Percentiles rank a stretch among this genome's conserved stretches.
phyloP scores from a whole-genome alignment of 2,797 vertebrate genomes.

The Momotus momota region DNA sequence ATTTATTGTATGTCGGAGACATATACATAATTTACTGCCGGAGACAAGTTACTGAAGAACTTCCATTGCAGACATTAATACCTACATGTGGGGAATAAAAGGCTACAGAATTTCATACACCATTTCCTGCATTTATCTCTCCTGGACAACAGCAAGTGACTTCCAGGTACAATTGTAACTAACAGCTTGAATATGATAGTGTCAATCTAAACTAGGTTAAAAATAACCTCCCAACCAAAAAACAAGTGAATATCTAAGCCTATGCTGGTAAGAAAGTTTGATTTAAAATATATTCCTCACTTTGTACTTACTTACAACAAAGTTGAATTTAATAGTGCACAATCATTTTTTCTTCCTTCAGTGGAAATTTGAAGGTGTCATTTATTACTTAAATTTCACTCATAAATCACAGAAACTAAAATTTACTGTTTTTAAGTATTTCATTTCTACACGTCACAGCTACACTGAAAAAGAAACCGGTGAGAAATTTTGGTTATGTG shows the following conservation, averaged over 20 bases:
- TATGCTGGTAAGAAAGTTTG: not conserved
- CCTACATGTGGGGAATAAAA: constrained; percentile 25
- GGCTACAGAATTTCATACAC: constrained; percentile 34
- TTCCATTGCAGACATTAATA: constrained; percentile 21
- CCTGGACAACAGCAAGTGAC: not conserved
- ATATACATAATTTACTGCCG: not conserved
- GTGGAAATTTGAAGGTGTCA: not conserved
- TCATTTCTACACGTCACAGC: not conserved
- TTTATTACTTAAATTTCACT: not conserved
- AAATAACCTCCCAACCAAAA: not conserved
- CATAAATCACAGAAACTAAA: not conserved
- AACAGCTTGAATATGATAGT: constrained; percentile 39
- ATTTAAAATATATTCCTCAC: not conserved
- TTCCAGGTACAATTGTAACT: constrained; percentile 36
- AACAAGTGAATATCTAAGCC: not conserved
- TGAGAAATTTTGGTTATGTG: not conserved
- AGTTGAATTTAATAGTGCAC: not conserved
- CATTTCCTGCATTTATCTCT: constrained; percentile 58
- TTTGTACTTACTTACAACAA: not conserved
- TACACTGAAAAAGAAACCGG: not conserved
- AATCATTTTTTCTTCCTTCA: not conserved
- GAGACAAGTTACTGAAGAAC: not conserved
- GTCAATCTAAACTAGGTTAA: not conserved
- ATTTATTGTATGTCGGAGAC: not conserved
- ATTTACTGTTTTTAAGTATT: not conserved